Conservation (phyloP, 2,113 vertebrate genomes). For the Pseudopodoces humilis region DNA sequence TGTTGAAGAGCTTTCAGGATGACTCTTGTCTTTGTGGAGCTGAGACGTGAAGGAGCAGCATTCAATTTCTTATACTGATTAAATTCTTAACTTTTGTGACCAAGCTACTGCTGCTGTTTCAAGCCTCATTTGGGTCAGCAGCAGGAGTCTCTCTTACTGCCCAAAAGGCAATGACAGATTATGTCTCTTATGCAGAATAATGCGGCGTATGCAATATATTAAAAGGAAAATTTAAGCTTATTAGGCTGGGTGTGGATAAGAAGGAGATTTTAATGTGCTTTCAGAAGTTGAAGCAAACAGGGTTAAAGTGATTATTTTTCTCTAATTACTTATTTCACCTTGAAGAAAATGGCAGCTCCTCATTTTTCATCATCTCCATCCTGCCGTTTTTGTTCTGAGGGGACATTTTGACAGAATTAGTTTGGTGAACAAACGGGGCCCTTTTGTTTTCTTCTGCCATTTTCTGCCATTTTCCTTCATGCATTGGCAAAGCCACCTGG, state of each 20-base stretch:
- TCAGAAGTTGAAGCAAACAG: not conserved
- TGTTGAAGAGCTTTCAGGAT: not conserved
- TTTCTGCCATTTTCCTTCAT: not conserved
- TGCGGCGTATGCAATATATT: not conserved
- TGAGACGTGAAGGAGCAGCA: not conserved
- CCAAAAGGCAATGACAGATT: not conserved
- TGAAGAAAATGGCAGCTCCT: not conserved
- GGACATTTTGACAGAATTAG: not conserved
- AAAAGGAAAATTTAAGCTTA: not conserved
- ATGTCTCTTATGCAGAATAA: not conserved
- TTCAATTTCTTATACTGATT: not conserved
- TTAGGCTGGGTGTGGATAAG: not conserved
- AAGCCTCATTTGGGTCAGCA: slow-evolving; percentile 25
- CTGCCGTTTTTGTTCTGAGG: not conserved
- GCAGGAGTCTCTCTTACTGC: not conserved
- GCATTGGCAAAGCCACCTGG: not conserved
- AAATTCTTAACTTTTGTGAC: slow-evolving; percentile 3
- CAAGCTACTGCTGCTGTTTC: not conserved
- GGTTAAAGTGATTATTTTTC: not conserved
- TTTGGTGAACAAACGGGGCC: not conserved
- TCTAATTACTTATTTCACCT: not conserved
- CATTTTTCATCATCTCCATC: not conserved
- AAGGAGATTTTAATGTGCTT: not conserved
- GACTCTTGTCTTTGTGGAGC: not conserved
- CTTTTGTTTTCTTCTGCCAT: not conserved